These are phyloP conservation scores for Drosophila punjabiensis DNA, from an alignment of 1,140 invertebrate genomes.

Conservation along the genomic window DNA sequence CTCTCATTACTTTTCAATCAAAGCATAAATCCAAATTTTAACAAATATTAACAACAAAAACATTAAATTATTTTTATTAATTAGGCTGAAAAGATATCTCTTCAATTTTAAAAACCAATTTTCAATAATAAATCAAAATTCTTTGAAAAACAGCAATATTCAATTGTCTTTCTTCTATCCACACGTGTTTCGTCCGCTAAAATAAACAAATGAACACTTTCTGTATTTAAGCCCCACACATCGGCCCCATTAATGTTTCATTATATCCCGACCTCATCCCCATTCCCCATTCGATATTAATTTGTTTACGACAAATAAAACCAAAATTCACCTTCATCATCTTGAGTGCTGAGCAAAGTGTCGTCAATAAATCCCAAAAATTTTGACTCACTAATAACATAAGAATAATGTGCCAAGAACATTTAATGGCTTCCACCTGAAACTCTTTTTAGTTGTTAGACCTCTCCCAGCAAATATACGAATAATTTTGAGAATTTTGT, in stretches of 20 bases:
- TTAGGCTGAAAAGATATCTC: not conserved
- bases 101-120: not conserved
- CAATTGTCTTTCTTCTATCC: conserved; percentile 23
- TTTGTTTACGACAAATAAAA: conserved; percentile 64
- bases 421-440: conserved; percentile 38
- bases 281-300: conserved; percentile 33
- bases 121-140: conserved; percentile 15
- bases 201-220: conserved; percentile 31
- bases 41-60: no score
- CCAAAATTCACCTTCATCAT: conserved; percentile 31
- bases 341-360: conserved; percentile 31
- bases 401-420: conserved; percentile 28
- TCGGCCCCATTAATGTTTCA: conserved; percentile 48
- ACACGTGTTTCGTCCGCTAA: conserved; percentile 31
- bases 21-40: not conserved
- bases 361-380: conserved; percentile 44
- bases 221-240: conserved; percentile 9
- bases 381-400: conserved; percentile 17
- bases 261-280: conserved; percentile 12
- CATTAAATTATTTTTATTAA: no score
- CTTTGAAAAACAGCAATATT: not conserved
- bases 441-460: conserved; percentile 46
- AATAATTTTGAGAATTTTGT: conserved; percentile 17
- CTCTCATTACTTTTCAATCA: not conserved
- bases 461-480: conserved; percentile 9